Evolutionary conservation across 2,888 invertebrate species (phyloP), one percentile per base, ranked within the genome.

Genomic region (Panopea generosa): DNA sequence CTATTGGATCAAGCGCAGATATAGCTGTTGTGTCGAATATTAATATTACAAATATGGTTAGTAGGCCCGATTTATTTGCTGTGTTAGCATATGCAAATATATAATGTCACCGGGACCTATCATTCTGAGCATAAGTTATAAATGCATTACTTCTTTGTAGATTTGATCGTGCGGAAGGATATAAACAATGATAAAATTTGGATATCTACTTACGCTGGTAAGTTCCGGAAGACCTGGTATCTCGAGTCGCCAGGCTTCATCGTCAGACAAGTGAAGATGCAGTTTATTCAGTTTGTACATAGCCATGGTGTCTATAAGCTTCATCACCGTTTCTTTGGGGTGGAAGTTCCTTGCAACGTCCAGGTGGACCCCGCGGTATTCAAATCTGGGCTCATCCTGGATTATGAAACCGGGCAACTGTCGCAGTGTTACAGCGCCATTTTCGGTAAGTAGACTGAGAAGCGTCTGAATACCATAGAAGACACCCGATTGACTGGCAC

Each of bases 241-340:
- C 53, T 91, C 87, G 2, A 91, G 70, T 56, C 90, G 77, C 90
- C 90, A 90, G 9, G 86, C 90, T 62, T 90, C 89, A 65, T 91
- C 91, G 66, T 91, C 91, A 2, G 88, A 77, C 22, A 91, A 76
- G 66, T 90, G 91, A 4, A 91, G 73, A 56, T 91, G 90, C 1
- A 91, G 79, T 53, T 84, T 84, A 74, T 90, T 90, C 67, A 91
- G 57, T 72, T 91, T 91, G 70, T 90, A 91, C 81, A 83, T 82
- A 0, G 87, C 85, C 90, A 91, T 90, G 9, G 78, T 84, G n/a
- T 90, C 86, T 22, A 91, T 70, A 45, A 89, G 70, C 27, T 79
- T 72, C 47, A 84, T 71, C 7, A 89, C 75, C 9, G 77, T 83
- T 16, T 76, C 76, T 56, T 83, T 83, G 0, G 65, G 52, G 16